Percentiles rank a stretch among this genome's conserved stretches.
Conservation (phyloP, 2,113 vertebrate genomes). For the Orthonyx spaldingii region DNA sequence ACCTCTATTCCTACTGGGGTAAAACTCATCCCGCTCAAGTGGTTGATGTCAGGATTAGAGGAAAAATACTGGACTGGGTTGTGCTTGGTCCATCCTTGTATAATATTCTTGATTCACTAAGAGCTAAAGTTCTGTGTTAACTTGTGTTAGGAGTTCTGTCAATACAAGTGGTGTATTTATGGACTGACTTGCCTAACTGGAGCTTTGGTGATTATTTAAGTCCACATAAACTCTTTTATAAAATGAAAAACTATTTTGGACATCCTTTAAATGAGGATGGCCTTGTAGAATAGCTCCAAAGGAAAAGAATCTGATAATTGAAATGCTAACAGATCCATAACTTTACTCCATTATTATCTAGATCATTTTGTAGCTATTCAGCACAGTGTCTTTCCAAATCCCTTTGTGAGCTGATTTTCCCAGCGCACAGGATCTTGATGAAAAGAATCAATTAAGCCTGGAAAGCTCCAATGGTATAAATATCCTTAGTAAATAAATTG, state of each 20-base stretch:
- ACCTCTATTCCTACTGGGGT: neutral
- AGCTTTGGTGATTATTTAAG: conserved; percentile 38
- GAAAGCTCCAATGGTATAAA: conserved; percentile 41
- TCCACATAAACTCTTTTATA: neutral
- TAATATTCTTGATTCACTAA: neutral
- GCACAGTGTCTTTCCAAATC: neutral
- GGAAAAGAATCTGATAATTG: conserved; percentile 20
- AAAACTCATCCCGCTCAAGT: neutral
- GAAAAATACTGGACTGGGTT: neutral
- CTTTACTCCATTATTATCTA: conserved; percentile 5
- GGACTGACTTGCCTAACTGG: neutral
- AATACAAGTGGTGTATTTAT: neutral
- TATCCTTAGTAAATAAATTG: conserved; percentile 60
- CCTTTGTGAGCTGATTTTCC: conserved; percentile 24
- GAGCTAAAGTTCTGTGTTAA: neutral
- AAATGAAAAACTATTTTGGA: conserved; percentile 23
- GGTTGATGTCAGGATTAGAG: neutral
- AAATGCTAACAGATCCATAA: conserved; percentile 53
- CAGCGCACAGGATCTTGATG: conserved; percentile 33
- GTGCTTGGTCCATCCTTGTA: neutral
- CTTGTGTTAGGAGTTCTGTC: neutral
- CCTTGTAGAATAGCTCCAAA: conserved; percentile 3
- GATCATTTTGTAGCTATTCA: conserved; percentile 31
- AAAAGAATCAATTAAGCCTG: conserved; percentile 60
- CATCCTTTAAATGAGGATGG: neutral